Evolutionary conservation across 2,797 vertebrate species (phyloP).

Genomic region (Limosa lapponica): DNA sequence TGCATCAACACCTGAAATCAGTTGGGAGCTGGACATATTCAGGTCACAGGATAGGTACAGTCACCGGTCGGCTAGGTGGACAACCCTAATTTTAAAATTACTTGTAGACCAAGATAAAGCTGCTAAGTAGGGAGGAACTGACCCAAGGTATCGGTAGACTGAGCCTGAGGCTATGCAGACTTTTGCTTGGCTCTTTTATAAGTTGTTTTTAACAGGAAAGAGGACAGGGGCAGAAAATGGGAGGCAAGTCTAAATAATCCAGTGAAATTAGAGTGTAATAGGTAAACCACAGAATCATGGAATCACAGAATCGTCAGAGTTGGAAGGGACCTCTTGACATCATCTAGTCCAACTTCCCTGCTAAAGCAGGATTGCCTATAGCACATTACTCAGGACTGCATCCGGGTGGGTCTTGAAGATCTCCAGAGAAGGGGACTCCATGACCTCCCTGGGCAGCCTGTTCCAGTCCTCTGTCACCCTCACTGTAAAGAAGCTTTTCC

Average conservation of each 20-base stretch:
- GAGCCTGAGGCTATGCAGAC: not conserved
- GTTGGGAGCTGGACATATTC: not conserved
- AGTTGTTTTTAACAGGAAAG: not conserved
- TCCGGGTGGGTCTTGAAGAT: too few species aligned
- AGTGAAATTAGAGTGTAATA: not conserved
- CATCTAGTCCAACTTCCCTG: too few species aligned
- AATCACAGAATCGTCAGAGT: too few species aligned
- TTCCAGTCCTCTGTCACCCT: too few species aligned
- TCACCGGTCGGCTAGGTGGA: not conserved
- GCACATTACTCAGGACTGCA: too few species aligned
- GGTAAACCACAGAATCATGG: not conserved
- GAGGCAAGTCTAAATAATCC: not conserved
- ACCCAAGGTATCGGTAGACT: not conserved
- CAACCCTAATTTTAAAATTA: not conserved
- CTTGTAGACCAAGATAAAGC: not conserved
- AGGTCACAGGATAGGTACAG: not conserved
- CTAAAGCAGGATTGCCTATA: too few species aligned
- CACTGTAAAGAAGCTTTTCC: too few species aligned
- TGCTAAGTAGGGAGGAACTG: not conserved
- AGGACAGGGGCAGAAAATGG: not conserved
- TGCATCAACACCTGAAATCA: accelerated
- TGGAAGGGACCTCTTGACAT: too few species aligned
- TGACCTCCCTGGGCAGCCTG: too few species aligned
- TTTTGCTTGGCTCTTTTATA: not conserved
- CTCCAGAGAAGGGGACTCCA: too few species aligned